Base-by-base conservation (phyloP, 2,797 vertebrate genomes). In the Thalassophryne amazonica region DNA sequence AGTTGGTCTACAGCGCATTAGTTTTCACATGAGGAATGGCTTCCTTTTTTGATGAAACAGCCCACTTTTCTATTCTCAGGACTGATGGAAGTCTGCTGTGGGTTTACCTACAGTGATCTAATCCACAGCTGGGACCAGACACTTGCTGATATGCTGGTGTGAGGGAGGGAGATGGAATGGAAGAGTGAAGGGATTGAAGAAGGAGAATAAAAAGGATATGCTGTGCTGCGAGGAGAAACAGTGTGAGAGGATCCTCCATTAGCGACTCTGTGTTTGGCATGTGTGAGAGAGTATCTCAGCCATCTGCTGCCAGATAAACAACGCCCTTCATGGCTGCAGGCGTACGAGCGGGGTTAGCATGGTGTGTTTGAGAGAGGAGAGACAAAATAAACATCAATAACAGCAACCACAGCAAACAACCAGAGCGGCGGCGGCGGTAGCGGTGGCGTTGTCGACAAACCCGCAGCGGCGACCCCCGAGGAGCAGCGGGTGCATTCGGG, bases 21-120 rank as follows among this genome's bases (percentile, higher is more conserved):
- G 73, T 70, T 69, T 69, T 76, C 57, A 69, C 60, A 80, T 80
- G 79, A 86, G 53, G 59, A 81, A 87, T 85, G 61, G 56, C 61
- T n/a, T n/a, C n/a, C n/a, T 77, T 81, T 81, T 76, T 65, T 84
- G 74, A 84, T 84, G 73, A 85, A 88, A 81, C 38, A 38, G 62
- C 79, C 72, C 71, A 62, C 67, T 53, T 54, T 73, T 72, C 68
- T 53, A 54, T 73, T 72, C 68, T 64, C 60, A 43, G 60, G 30
- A 60, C 62, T 86, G 83, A 84, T 87, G 69, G 65, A 81, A 80
- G 69, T 65, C 50, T 60, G 59, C 57, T 67, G 39, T 56, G 65
- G 70, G 60, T 80, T 83, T 74, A 72, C 64, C 66, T 60, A 61
- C 38, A 57, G 73, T 73, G 74, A 84, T 80, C 73, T 75, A 67